Evolutionary conservation across 2,888 invertebrate species (phyloP).

Genomic region (Cyclophora punctaria): DNA sequence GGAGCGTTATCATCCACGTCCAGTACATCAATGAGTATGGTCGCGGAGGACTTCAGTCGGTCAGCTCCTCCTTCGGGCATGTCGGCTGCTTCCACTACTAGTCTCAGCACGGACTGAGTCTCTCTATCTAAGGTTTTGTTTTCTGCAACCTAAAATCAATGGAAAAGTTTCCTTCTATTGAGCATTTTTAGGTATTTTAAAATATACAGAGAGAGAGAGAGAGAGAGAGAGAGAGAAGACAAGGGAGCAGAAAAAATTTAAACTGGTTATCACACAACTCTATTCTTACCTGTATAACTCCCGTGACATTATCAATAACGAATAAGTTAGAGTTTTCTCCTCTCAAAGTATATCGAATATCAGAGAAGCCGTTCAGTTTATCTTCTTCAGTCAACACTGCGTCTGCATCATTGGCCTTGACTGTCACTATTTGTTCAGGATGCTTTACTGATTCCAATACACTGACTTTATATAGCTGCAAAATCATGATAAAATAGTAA

Average conservation of each 20-base stretch:
- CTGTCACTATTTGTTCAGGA: conserved; percentile 79
- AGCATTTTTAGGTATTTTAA: no score
- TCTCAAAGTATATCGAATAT: conserved; percentile 80
- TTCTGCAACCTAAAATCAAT: conserved; percentile 56
- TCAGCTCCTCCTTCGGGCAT: conserved; percentile 82
- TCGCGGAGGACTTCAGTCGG: conserved; percentile 77
- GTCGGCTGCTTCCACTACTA: conserved; percentile 84
- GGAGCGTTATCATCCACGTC: conserved; percentile 89
- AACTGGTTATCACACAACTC: no score
- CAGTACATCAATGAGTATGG: conserved; percentile 79
- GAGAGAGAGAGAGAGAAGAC: background rate
- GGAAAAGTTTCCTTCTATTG: background rate
- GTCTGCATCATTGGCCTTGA: conserved; percentile 83
- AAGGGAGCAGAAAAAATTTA: background rate
- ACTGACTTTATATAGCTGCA: conserved; percentile 79
- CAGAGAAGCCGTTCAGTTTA: conserved; percentile 77
- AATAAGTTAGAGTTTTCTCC: conserved; percentile 85
- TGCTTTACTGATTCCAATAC: conserved; percentile 81
- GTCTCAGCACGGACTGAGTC: conserved; percentile 78
- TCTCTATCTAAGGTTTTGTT: conserved; percentile 84
- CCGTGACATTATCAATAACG: conserved; percentile 80
- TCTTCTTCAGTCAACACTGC: conserved; percentile 75
- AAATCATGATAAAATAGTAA: conserved; percentile 5
- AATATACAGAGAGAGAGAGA: no score
- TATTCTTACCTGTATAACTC: conserved; percentile 74